A percentile compares a stretch with the other conserved stretches of the same genome.
Conservation (phyloP, 2,888 invertebrate species). For the Tillus elongatus region DNA sequence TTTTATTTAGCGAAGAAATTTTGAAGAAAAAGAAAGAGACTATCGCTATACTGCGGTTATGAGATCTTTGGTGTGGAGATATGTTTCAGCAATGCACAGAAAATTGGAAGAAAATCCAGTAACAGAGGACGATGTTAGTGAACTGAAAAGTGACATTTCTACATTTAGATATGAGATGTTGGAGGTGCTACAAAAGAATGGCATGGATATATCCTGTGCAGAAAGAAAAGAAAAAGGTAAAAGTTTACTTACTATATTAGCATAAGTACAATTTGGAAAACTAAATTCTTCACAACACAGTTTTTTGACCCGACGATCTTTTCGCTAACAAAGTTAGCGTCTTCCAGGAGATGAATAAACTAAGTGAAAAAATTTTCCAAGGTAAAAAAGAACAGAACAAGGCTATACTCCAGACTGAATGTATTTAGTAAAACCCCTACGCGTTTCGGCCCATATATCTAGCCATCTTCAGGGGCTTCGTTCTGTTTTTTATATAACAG, state of each 20-base stretch:
- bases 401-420: too few species aligned
- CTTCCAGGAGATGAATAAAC: too few species aligned
- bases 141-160: constrained; percentile 88
- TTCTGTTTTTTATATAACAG: too few species aligned
- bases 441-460: too few species aligned
- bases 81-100: constrained; percentile 79
- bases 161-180: constrained; percentile 85
- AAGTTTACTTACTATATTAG: constrained; percentile 33
- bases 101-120: constrained; percentile 76
- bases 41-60: constrained; percentile 73
- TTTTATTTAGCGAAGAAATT: constrained; percentile 44
- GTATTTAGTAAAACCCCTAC: too few species aligned
- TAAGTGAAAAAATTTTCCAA: too few species aligned
- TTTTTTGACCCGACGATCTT: too few species aligned
- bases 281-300: too few species aligned
- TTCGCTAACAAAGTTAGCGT: too few species aligned
- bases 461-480: too few species aligned
- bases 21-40: constrained; percentile 58
- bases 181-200: constrained; percentile 80
- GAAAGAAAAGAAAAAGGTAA: constrained; percentile 68
- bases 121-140: constrained; percentile 89
- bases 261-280: too few species aligned
- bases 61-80: constrained; percentile 85
- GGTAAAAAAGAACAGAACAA: too few species aligned
- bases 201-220: constrained; percentile 71